Evolutionary conservation across 2,113 vertebrate species (phyloP).

Genomic region (Megaleporinus macrocephalus): DNA sequence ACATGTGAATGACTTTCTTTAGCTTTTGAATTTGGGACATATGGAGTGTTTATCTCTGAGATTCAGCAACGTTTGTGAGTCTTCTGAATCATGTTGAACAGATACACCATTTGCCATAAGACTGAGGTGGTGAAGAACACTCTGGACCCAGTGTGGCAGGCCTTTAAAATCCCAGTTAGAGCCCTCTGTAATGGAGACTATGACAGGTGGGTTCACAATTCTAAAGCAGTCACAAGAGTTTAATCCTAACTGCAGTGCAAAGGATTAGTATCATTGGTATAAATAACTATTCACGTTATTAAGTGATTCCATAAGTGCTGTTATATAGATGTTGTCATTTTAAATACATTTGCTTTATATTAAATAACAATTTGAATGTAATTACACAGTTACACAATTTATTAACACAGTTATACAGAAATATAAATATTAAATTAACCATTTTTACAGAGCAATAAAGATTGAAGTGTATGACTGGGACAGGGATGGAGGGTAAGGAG

Average conservation of each 20-base stretch:
- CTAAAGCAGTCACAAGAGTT: too few species aligned
- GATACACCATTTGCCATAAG: constrained; percentile 91
- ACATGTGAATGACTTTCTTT: background rate
- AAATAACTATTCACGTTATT: too few species aligned
- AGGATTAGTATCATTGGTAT: too few species aligned
- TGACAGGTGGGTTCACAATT: constrained; percentile 77
- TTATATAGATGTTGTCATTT: background rate
- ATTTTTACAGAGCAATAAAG: constrained; percentile 86
- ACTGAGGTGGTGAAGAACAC: constrained; percentile 93
- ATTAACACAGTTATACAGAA: too few species aligned
- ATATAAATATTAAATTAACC: background rate
- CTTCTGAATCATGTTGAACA: constrained; percentile 57
- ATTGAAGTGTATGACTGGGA: constrained; percentile 96
- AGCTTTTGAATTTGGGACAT: background rate
- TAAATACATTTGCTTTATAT: too few species aligned
- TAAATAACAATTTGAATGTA: too few species aligned
- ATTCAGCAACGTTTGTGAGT: background rate
- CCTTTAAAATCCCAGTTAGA: constrained; percentile 90
- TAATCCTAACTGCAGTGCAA: too few species aligned
- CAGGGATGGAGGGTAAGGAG: constrained; percentile 84
- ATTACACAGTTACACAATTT: too few species aligned
- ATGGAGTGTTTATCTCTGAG: constrained; percentile 1
- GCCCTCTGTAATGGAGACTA: constrained; percentile 91
- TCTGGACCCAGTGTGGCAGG: constrained; percentile 92
- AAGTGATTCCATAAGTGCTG: too few species aligned